These are phyloP conservation scores for western clawed frog (Xenopus tropicalis) DNA, from an alignment of 2,113 vertebrate species.

Conservation along the genomic window UCB_Xtro_10.0 CM004448.2:39964001-39964500, in stretches of 20 bases:
- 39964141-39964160: no score
- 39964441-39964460: slow-evolving; percentile 88
- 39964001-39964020: background rate
- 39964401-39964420: slow-evolving; percentile 60
- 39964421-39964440: slow-evolving; percentile 95
- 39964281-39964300: background rate
- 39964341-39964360: slow-evolving; percentile 94
- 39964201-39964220: no score
- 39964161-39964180: no score
- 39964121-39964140: no score
- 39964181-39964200: no score
- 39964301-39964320: background rate
- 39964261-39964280: background rate
- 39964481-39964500: no score
- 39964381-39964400: slow-evolving; percentile 50
- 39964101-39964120: no score
- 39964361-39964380: slow-evolving; percentile 68
- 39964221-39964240: background rate
- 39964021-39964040: no score
- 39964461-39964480: slow-evolving; percentile 64
- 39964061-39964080: no score
- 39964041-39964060: no score
- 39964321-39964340: slow-evolving; percentile 92
- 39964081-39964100: no score
- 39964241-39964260: background rate